Base-by-base conservation (phyloP, 2,888 invertebrate species). In the Gari tellinella region DNA sequence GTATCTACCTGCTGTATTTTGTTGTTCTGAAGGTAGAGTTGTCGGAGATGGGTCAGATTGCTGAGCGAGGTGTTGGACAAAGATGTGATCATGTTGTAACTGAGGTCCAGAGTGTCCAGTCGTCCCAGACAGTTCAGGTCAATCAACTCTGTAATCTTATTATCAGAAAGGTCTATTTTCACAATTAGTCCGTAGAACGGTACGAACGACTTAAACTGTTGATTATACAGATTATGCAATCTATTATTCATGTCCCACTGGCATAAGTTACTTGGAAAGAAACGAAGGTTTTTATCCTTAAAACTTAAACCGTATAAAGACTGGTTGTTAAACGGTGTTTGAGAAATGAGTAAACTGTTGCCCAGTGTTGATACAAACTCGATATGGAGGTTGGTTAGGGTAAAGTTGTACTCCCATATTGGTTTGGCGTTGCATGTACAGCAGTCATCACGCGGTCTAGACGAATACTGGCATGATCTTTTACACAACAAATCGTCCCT, bases 191-290 rank as follows among this genome's bases (percentile, higher is more conserved):
- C 38, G 46, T 40, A 58, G 41, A 58, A 64, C 14, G n/a, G 12
- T 38, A 37, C 25, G 12, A 69, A 56, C 8, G 19, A n/a, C 5
- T 41, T 17, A 26, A 57, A 61, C n/a, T 31, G 1, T 1, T 56
- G 7, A 8, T 0, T 21, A 40, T 57, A 63, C 10, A 5, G 12
- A 26, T 53, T 48, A n/a, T 15, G 15, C 15, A 64, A 12, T 21
- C 21, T 15, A 15, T 46, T 21, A 21, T 58, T 26, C 3, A 45
- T 69, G 52, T 63, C 63, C 63, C 58, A 69, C 40, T 48, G 38
- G 41, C 69, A 69, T 2, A 69, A 25, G 38, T 69, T 69, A 25
- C 69, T 69, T 17, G 69, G 69, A 37, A 69, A n/a, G n/a, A n/a
- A n/a, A n/a, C n/a, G n/a, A n/a, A n/a, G n/a, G n/a, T n/a, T n/a